phyloP scores from a whole-genome alignment of 2,797 vertebrate species.

The Enteromius anoplus region DNA sequence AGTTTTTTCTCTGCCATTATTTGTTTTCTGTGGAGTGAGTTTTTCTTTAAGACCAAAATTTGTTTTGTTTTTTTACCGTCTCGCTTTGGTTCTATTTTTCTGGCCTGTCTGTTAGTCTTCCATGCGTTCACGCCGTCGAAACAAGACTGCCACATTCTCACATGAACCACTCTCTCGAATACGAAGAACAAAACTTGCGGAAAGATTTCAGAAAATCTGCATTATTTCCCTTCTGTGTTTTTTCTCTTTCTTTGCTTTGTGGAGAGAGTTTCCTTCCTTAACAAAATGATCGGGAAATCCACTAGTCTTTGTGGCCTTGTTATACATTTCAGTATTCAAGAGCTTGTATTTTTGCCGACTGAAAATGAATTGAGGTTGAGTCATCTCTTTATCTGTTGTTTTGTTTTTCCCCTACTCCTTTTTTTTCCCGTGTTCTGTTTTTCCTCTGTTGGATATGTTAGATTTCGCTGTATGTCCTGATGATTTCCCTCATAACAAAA shows the following conservation, averaged over 20 bases:
- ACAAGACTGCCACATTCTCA: conserved; percentile 72
- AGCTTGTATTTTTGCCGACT: conserved; percentile 83
- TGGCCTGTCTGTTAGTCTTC: conserved; percentile 83
- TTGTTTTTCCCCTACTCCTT: conserved; percentile 52
- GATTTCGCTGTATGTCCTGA: conserved; percentile 95
- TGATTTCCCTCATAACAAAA: conserved; percentile 90
- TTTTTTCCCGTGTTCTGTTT: conserved; percentile 72
- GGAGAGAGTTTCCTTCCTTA: conserved; percentile 18
- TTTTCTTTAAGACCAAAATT: conserved; percentile 60
- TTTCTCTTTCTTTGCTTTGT: conserved; percentile 69
- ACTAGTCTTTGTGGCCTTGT: conserved; percentile 88
- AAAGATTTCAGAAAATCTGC: conserved; percentile 39
- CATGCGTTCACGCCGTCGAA: conserved; percentile 77
- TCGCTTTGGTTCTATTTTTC: conserved; percentile 78
- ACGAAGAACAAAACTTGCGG: conserved; percentile 68
- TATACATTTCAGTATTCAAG: conserved; percentile 93
- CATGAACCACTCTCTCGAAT: conserved; percentile 57
- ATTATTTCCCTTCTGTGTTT: conserved; percentile 43
- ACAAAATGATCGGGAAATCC: conserved; percentile 30
- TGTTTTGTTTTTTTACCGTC: conserved; percentile 62
- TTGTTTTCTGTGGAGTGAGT: conserved; percentile 61
- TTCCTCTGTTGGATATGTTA: conserved; percentile 93
- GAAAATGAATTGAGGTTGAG: conserved; percentile 82
- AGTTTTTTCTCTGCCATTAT: conserved; percentile 58
- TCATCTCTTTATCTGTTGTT: conserved; percentile 85